phyloP scores from a whole-genome alignment of 2,888 invertebrate genomes.

The Sarcophaga rosellei region DNA sequence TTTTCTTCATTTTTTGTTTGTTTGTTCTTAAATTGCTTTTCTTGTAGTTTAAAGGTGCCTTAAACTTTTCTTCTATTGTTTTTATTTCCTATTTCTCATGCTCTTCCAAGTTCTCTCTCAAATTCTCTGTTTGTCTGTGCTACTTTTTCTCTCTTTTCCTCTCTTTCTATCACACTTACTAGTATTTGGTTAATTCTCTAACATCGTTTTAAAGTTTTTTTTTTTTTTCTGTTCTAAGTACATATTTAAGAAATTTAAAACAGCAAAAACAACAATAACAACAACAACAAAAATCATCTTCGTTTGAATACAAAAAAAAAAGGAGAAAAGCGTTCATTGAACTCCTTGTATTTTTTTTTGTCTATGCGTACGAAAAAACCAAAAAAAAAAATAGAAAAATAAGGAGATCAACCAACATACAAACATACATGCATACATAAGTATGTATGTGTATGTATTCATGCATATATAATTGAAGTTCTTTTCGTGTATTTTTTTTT shows the following conservation, averaged over 20 bases:
- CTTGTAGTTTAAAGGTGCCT: no score
- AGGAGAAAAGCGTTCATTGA: conserved; percentile 56
- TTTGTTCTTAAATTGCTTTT: no score
- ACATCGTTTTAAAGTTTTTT: background rate
- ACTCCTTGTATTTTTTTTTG: conserved; percentile 20
- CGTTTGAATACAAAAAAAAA: conserved; percentile 35
- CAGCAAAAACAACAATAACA: background rate
- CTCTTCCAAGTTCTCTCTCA: no score
- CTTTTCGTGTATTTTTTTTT: no score
- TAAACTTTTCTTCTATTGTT: no score
- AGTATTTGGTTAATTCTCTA: background rate
- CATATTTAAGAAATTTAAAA: background rate
- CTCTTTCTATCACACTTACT: no score
- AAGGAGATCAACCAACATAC: background rate
- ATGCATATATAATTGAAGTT: no score
- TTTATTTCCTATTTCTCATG: no score
- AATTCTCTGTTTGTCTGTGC: no score
- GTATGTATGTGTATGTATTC: background rate
- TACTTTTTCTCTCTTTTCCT: no score
- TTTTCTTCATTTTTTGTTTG: no score
- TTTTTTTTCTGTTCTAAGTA: background rate
- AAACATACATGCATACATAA: no score
- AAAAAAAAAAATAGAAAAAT: conserved; percentile 16
- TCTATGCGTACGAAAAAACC: conserved; percentile 50
- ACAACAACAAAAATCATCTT: conserved; percentile 28